Percentiles rank a stretch among this genome's conserved stretches.
phyloP scores from a whole-genome alignment of 2,888 invertebrate genomes.

The Stenichneumon culpator region DNA sequence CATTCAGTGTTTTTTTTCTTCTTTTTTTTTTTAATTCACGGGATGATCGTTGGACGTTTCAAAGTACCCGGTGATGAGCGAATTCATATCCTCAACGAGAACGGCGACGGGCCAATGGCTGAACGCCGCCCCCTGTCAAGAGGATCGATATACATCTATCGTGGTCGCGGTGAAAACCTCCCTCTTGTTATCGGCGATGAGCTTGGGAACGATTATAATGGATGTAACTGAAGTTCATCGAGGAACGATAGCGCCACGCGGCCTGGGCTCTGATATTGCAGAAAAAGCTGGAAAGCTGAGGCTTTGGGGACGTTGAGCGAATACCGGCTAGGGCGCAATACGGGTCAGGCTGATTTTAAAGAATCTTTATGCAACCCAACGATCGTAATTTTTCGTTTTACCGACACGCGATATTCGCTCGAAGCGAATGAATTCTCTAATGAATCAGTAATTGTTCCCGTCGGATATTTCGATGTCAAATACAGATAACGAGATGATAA shows the following conservation, averaged over 20 bases:
- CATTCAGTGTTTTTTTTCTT: slow-evolving; percentile 2
- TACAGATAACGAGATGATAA: slow-evolving; percentile 1
- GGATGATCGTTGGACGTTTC: slow-evolving; percentile 20
- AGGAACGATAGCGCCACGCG: neutral
- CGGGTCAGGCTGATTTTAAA: too few species aligned
- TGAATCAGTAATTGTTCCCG: slow-evolving; percentile 4
- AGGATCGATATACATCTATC: neutral
- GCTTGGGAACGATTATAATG: neutral
- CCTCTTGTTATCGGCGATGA: neutral
- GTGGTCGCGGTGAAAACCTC: neutral
- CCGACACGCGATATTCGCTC: neutral
- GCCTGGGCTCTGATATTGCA: neutral
- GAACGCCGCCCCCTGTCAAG: slow-evolving; percentile 1
- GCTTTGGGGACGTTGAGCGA: too few species aligned
- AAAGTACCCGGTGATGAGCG: slow-evolving; percentile 26
- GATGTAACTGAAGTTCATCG: slow-evolving; percentile 10
- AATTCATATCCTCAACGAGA: slow-evolving; percentile 36
- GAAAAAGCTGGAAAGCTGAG: too few species aligned
- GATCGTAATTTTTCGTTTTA: neutral
- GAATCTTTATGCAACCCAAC: neutral
- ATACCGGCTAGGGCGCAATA: too few species aligned
- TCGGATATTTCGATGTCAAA: neutral
- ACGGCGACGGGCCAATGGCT: slow-evolving; percentile 16
- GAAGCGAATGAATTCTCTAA: neutral
- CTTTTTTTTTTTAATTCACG: slow-evolving; percentile 10